Percentiles rank a stretch among this genome's conserved stretches.
phyloP scores from a whole-genome alignment of 1,140 invertebrate species.

The Sitobion miscanthi region DNA sequence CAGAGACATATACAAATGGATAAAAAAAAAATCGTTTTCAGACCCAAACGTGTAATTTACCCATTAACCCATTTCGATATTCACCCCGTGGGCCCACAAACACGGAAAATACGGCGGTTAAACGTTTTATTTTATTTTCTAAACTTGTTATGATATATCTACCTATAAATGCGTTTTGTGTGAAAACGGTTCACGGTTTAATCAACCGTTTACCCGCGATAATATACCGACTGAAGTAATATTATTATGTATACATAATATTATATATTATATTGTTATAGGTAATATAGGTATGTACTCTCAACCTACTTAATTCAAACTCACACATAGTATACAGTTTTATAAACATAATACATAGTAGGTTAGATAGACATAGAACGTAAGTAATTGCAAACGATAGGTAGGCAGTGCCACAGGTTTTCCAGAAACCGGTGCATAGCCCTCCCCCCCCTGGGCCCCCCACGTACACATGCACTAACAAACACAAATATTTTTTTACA shows the following conservation, averaged over 20 bases:
- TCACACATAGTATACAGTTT: background rate
- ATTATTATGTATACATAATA: background rate
- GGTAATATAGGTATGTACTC: background rate
- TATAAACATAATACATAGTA: no score
- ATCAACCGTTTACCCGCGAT: conserved; percentile 18
- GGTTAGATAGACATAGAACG: background rate
- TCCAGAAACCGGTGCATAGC: no score
- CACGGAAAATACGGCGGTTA: background rate
- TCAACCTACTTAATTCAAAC: background rate
- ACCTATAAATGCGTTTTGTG: background rate
- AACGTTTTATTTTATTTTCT: conserved; percentile 14
- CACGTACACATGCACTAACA: no score
- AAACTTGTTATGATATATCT: background rate
- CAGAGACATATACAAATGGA: background rate
- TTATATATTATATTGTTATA: no score
- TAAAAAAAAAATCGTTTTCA: conserved; percentile 13
- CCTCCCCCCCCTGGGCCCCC: no score
- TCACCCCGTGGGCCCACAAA: background rate
- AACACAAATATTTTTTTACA: no score
- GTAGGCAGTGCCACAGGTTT: no score
- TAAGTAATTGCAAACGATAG: background rate
- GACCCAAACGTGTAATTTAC: conserved; percentile 34
- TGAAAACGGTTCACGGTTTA: conserved; percentile 25
- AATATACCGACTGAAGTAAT: background rate
- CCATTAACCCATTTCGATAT: background rate